phyloP scores from a whole-genome alignment of 2,888 invertebrate genomes.

The Drosophila barbarae region DNA sequence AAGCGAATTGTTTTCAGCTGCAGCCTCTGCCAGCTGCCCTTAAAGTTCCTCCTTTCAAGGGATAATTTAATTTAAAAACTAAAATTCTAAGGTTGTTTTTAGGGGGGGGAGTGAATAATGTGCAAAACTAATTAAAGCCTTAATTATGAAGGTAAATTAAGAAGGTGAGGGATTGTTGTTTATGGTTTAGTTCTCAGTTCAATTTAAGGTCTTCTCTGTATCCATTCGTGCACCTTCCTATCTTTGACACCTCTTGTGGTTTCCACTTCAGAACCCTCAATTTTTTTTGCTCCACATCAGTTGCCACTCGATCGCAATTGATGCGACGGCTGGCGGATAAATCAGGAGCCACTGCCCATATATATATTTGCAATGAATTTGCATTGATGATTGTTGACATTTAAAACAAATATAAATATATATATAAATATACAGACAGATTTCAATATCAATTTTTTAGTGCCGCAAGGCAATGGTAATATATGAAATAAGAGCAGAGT shows the following conservation, averaged over 20 bases:
- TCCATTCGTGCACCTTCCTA: background rate
- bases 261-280: conserved; percentile 14
- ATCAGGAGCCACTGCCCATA: conserved; percentile 31
- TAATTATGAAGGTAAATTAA: background rate
- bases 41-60: conserved; percentile 8
- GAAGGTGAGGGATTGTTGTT: too few species aligned
- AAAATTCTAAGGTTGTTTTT: conserved; percentile 1
- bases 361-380: conserved; percentile 58
- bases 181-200: too few species aligned
- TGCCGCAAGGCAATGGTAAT: background rate
- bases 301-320: conserved; percentile 35
- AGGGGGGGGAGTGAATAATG: background rate
- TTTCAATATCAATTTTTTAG: conserved; percentile 37
- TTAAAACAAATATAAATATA: conserved; percentile 53
- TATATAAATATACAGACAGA: conserved; percentile 33
- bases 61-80: conserved; percentile 23
- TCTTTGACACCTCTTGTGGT: conserved; percentile 14
- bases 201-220: background rate
- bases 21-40: conserved; percentile 7
- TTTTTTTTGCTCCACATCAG: conserved; percentile 12
- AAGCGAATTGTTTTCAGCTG: conserved; percentile 21
- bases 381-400: conserved; percentile 75
- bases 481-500: background rate
- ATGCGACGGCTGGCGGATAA: conserved; percentile 24
- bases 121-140: conserved; percentile 2